Base-by-base conservation (phyloP, 23 tunicate genomes). In the Ciona savignyi region DNA sequence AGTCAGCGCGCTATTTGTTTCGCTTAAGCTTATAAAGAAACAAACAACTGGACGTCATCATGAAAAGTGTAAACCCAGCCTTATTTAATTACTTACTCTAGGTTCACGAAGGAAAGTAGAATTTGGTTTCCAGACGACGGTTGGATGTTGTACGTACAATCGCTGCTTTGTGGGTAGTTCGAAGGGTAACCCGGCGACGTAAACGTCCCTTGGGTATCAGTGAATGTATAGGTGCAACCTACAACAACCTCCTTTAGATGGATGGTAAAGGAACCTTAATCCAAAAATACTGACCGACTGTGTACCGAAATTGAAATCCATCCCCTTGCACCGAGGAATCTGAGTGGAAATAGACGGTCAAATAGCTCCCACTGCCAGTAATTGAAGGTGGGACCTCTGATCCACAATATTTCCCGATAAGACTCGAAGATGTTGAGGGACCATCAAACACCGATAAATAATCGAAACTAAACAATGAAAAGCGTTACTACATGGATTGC, bases 11-110 rank as follows among this genome's bases (percentile, higher is more conserved):
- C n/a, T n/a, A n/a, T n/a, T n/a, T n/a, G n/a, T n/a, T n/a, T n/a
- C n/a, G n/a, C n/a, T n/a, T n/a, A n/a, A n/a, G n/a, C n/a, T n/a
- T n/a, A n/a, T n/a, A n/a, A n/a, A n/a, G n/a, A n/a, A n/a, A n/a
- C n/a, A n/a, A n/a, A n/a, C n/a, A n/a, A n/a, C n/a, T n/a, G n/a
- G n/a, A n/a, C n/a, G n/a, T n/a, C n/a, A n/a, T n/a, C n/a, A n/a
- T n/a, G n/a, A n/a, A n/a, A n/a, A n/a, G n/a, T n/a, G n/a, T n/a
- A n/a, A n/a, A n/a, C n/a, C n/a, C n/a, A n/a, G n/a, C n/a, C n/a
- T n/a, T n/a, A n/a, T n/a, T n/a, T n/a, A n/a, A n/a, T n/a, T 29
- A 82, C 80, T 77, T 68, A 85, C 97, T 70, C 72, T 42, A 91
- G 80, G 20, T 75, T n/a, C 1, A 76, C 27, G 70, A 91, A 85